Base-by-base conservation (phyloP, 2,797 vertebrate genomes). In the Poecilia gillii region DNA sequence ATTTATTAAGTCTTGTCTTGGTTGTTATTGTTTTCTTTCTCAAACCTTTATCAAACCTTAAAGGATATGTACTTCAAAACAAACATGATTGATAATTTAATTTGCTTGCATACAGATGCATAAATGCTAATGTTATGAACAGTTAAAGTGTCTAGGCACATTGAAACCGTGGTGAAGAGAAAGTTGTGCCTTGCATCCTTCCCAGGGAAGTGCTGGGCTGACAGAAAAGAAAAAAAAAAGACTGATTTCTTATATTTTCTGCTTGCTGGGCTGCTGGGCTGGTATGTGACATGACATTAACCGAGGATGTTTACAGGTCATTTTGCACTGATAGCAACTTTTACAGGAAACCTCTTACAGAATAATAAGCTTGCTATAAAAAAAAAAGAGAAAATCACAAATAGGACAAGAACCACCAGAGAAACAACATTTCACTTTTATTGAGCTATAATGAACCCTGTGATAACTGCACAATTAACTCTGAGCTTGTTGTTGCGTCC, bases 401-500 rank as follows among this genome's bases (percentile, higher is more conserved):
- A 31, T 51, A 72, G 66, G 78, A 73, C 68, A 51, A 74, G 49
- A 75, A n/a, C 66, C 41, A 0, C 45, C 55, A 46, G 45, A 86
- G 70, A 77, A 74, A 62, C 12, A 23, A 18, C 51, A 13, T 57
- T 83, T 74, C 5, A 72, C 45, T 84, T 89, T 86, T 84, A 83
- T 76, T 14, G 81, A 75, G 82, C 68, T 25, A 23, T 84, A 85
- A 90, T 82, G 73, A 91, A 85, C 80, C 73, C 55, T 84, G 70
- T 77, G 76, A 93, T 78, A 75, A 72, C 73, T 13, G 43, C 55
- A 78, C 79, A 87, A 87, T 87, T 85, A 91, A 83, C 77, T 78
- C 75, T 20, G 46, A 66, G 78, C 79, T 75, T 47, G 74, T 75
- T 80, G 77, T 82, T 76, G 51, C 75, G 82, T 66, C 85, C 31